A percentile compares a stretch with the other conserved stretches of the same genome.
These are phyloP conservation scores for Athalia cordata DNA, from an alignment of 2,888 invertebrate species.

Conservation along the genomic window DNA sequence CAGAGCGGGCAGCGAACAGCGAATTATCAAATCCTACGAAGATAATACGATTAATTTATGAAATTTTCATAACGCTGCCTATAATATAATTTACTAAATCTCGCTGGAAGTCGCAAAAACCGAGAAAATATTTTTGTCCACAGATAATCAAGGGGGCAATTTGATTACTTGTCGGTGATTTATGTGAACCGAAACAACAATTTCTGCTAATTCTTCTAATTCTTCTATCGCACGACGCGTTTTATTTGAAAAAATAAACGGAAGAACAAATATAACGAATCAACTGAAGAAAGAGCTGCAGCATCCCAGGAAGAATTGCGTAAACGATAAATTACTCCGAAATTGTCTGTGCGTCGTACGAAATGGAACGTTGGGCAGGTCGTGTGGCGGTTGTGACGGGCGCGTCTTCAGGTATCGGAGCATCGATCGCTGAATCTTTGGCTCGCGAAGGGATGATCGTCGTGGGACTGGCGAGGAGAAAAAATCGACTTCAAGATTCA, in stretches of 20 bases:
- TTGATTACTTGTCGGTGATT: no score
- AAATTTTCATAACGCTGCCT: no score
- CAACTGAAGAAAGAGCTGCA: neutral
- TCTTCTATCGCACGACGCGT: neutral
- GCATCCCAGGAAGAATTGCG: neutral
- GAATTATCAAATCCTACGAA: no score
- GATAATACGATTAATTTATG: no score
- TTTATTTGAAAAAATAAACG: neutral
- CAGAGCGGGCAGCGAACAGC: no score
- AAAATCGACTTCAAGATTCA: constrained; percentile 35
- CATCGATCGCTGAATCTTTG: constrained; percentile 68
- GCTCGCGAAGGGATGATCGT: constrained; percentile 68
- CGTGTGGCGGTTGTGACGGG: constrained; percentile 74
- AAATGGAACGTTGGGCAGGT: constrained; percentile 73
- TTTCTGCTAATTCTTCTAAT: no score
- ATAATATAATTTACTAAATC: no score
- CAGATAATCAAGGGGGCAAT: neutral
- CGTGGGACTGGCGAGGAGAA: constrained; percentile 34
- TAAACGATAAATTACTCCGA: neutral
- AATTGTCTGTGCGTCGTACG: neutral
- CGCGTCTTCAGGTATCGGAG: constrained; percentile 74
- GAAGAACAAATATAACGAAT: neutral
- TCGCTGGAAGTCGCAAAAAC: neutral
- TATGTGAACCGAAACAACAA: no score
- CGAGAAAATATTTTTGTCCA: neutral